Evolutionary conservation across 1,140 invertebrate species (phyloP).

Genomic region (Pogonognathellus flavescens): DNA sequence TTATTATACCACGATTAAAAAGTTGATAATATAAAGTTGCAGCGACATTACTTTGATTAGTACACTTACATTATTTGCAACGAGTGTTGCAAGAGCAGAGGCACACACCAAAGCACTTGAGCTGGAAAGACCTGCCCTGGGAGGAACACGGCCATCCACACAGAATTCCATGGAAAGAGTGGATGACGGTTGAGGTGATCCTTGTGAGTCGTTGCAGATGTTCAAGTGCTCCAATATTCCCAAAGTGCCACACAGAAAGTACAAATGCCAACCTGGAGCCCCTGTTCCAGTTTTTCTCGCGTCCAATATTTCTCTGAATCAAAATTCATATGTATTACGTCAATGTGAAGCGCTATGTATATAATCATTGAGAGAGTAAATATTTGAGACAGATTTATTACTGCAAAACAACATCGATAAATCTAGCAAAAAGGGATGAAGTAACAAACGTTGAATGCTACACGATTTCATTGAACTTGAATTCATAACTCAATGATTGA

Average conservation of each 20-base stretch:
- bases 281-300: conserved; percentile 11
- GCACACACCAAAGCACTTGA: conserved; percentile 97
- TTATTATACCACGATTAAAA: neutral
- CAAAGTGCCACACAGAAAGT: conserved; percentile 92
- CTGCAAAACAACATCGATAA: too few species aligned
- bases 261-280: conserved; percentile 90
- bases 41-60: neutral
- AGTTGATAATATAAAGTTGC: neutral
- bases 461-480: too few species aligned
- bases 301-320: conserved; percentile 49
- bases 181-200: conserved; percentile 56
- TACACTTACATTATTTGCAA: conserved; percentile 78
- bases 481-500: too few species aligned
- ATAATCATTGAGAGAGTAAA: too few species aligned
- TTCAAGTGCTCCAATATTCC: conserved; percentile 79
- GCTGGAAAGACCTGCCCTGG: conserved; percentile 93
- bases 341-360: too few species aligned
- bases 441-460: too few species aligned
- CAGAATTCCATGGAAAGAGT: conserved; percentile 76
- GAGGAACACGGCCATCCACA: conserved; percentile 89
- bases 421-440: too few species aligned
- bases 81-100: conserved; percentile 85
- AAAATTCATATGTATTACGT: neutral
- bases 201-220: too few species aligned
- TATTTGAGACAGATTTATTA: too few species aligned